Base-by-base conservation (phyloP, 2,797 vertebrate genomes). In the Picus viridis region DNA sequence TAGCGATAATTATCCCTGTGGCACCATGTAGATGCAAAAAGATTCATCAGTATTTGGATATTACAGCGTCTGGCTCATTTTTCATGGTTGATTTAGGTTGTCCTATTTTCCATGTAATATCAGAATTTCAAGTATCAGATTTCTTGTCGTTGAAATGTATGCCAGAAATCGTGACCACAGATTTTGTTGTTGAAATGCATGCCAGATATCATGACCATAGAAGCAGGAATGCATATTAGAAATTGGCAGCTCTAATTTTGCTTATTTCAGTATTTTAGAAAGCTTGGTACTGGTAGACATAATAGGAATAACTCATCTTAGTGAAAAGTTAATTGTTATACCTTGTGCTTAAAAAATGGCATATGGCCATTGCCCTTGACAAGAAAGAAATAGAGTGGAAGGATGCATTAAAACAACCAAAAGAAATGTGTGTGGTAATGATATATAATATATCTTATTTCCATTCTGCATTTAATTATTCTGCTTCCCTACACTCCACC, bases 231-330 rank as follows among this genome's bases (percentile, higher is more conserved):
- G 65, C 9, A 16, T 20, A 58, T 41, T 12, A 89, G 54, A 87
- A 90, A 1, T 10, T 83, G 73, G 58, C 51, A 92, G 30, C 19
- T 83, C 20, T 71, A 79, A 74, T 82, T 23, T 13, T 65, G 19
- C 14, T 73, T 79, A 68, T 83, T 87, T 85, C 23, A 73, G 41
- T 54, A 89, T 69, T 64, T 82, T 67, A 47, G 16, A 88, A 93
- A 78, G 6, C 30, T 73, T 89, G 18, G 7, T 74, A 30, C 2
- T 49, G 16, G 26, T 18, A 30, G 36, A 19, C 19, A 41, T 54
- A 65, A 14, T 27, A 58, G 19, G 12, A 78, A 59, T 49, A 82
- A 61, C 27, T 71, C 16, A 64, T 16, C 53, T 77, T 54, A 41
- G 4, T 79, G 12, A 30, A 77, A 78, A 87, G 24, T 10, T 69